phyloP scores from a whole-genome alignment of 2,113 vertebrate genomes.

The Mobula hypostoma region DNA sequence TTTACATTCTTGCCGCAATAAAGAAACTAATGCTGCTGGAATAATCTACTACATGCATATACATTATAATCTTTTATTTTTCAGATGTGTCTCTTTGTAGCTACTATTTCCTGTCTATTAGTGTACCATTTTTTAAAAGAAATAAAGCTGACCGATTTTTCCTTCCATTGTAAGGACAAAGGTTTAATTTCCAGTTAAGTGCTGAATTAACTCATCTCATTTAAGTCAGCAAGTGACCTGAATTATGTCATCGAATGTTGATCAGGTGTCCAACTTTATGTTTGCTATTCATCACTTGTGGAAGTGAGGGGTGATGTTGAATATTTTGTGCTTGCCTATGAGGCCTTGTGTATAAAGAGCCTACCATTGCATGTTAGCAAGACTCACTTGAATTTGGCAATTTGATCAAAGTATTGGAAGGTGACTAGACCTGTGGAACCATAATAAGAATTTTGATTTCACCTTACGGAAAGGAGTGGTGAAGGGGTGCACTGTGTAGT shows the following conservation, averaged over 20 bases:
- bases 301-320: no score
- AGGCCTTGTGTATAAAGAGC: no score
- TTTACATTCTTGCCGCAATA: no score
- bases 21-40: not conserved
- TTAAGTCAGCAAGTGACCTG: no score
- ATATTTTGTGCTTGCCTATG: no score
- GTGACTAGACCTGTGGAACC: not conserved
- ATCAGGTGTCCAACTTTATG: no score
- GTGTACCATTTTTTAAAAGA: not conserved
- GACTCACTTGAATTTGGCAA: not conserved
- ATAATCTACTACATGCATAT: not conserved
- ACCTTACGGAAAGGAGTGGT: not conserved
- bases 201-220: no score
- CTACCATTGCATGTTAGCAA: no score
- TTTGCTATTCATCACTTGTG: no score
- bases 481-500: no score
- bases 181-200: not conserved
- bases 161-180: not conserved
- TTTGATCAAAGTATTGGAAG: not conserved
- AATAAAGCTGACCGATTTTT: not conserved
- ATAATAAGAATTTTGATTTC: not conserved
- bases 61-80: not conserved
- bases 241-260: no score
- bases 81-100: not conserved
- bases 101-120: not conserved